Percentiles rank a stretch among this genome's conserved stretches.
phyloP scores from a whole-genome alignment of 2,113 vertebrate species.

The Pachyramphus minor region DNA sequence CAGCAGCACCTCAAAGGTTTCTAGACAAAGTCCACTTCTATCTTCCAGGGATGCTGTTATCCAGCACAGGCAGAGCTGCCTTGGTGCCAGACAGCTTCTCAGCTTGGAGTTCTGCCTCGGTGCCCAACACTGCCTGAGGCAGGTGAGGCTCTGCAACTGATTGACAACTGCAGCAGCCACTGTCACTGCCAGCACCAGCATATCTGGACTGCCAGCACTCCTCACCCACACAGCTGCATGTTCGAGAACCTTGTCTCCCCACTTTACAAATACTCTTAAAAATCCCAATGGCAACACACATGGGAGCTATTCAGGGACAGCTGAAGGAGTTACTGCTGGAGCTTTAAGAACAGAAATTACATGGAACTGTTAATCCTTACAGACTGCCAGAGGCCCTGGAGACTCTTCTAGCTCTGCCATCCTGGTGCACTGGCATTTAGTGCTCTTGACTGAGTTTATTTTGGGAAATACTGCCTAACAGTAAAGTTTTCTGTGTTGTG shows the following conservation, averaged over 20 bases:
- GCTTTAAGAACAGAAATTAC: not conserved
- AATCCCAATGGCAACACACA: not conserved
- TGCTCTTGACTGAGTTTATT: not conserved
- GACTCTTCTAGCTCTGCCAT: not conserved
- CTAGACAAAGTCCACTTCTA: not conserved
- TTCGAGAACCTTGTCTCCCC: not conserved
- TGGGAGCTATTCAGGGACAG: not conserved
- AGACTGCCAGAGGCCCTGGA: not conserved
- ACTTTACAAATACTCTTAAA: not conserved
- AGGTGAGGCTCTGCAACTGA: not conserved
- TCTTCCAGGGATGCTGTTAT: not conserved
- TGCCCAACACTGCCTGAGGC: not conserved
- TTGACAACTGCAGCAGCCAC: not conserved
- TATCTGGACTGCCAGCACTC: not conserved
- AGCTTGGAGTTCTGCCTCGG: not conserved
- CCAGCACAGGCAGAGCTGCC: not conserved
- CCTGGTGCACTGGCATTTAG: not conserved
- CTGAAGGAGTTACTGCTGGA: not conserved
- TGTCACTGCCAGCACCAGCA: not conserved
- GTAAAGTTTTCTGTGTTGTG: not conserved
- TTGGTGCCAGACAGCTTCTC: not conserved
- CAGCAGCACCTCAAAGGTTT: not conserved
- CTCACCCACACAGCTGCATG: not conserved
- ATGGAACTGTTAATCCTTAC: not conserved
- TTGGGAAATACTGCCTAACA: accelerated